These are phyloP conservation scores for Mirounga angustirostris DNA, from an alignment of 2,113 vertebrate species.

Conservation along the genomic window DNA sequence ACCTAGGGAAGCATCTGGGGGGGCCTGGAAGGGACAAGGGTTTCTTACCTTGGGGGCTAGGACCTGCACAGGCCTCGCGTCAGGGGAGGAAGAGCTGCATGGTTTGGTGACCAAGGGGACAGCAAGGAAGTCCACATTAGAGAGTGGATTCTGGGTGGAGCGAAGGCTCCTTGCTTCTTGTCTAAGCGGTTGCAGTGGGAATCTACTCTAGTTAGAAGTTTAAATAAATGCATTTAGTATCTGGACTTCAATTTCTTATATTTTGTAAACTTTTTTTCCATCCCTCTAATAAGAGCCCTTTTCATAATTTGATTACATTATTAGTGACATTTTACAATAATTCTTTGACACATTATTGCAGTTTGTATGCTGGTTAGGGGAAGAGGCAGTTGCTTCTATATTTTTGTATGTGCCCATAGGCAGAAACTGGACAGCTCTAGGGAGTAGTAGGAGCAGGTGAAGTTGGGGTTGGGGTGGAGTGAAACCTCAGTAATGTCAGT, in stretches of 20 bases:
- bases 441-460: neutral
- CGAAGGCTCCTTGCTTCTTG: neutral
- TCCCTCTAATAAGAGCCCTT: neutral
- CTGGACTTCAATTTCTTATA: constrained; percentile 27
- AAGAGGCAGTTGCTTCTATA: neutral
- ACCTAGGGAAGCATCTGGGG: neutral
- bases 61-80: neutral
- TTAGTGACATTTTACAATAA: constrained; percentile 20
- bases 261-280: neutral
- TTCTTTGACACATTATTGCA: neutral
- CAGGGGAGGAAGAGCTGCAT: neutral
- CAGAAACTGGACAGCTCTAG: neutral
- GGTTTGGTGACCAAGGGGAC: neutral
- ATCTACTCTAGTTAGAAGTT: neutral
- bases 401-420: neutral
- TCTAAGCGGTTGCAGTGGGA: neutral
- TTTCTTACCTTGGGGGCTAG: neutral
- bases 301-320: neutral
- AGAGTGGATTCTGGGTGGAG: neutral
- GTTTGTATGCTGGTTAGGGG: neutral
- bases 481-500: neutral
- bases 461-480: neutral
- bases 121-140: neutral
- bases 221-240: neutral
- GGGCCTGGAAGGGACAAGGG: neutral